Conservation (phyloP, 1,140 invertebrate genomes). For the Hylaeus volcanicus region DNA sequence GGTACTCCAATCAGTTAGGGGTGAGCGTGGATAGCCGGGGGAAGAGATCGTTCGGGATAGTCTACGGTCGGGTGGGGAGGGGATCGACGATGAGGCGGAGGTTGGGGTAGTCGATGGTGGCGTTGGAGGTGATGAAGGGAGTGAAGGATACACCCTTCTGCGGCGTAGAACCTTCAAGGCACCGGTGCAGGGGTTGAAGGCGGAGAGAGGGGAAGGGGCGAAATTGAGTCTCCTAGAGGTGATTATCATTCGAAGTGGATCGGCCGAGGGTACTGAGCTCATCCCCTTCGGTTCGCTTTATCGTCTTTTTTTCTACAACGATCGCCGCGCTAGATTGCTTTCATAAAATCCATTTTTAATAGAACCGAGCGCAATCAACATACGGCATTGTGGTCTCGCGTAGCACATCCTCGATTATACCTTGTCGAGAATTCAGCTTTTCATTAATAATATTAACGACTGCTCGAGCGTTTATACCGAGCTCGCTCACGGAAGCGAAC, state of each 20-base stretch:
- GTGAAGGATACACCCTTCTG: constrained; percentile 63
- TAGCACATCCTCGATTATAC: constrained; percentile 12
- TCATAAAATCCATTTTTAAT: constrained; percentile 72
- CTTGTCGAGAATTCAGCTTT: too few relatives aligned
- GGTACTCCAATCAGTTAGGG: constrained; percentile 79
- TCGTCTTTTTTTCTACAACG: constrained; percentile 54
- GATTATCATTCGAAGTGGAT: constrained; percentile 78
- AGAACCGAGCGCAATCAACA: constrained; percentile 58
- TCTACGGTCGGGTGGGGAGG: constrained; percentile 19
- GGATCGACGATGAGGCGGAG: constrained; percentile 19
- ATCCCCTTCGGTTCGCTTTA: constrained; percentile 50
- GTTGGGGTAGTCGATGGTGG: constrained; percentile 33
- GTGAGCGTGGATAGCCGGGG: constrained; percentile 63
- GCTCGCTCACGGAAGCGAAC: not conserved
- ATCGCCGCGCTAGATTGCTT: constrained; percentile 69
- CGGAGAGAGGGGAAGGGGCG: constrained; percentile 55
- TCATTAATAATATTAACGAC: constrained; percentile 4
- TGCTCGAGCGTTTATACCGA: not conserved
- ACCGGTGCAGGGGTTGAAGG: constrained; percentile 35
- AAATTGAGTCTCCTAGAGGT: constrained; percentile 74
- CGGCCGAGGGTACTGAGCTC: constrained; percentile 60
- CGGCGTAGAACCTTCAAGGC: constrained; percentile 68
- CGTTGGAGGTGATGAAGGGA: constrained; percentile 56
- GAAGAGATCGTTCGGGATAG: constrained; percentile 58
- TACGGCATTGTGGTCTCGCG: constrained; percentile 40